phyloP scores from a whole-genome alignment of 2,113 vertebrate genomes.

The Pygathrix nemaeus region DNA sequence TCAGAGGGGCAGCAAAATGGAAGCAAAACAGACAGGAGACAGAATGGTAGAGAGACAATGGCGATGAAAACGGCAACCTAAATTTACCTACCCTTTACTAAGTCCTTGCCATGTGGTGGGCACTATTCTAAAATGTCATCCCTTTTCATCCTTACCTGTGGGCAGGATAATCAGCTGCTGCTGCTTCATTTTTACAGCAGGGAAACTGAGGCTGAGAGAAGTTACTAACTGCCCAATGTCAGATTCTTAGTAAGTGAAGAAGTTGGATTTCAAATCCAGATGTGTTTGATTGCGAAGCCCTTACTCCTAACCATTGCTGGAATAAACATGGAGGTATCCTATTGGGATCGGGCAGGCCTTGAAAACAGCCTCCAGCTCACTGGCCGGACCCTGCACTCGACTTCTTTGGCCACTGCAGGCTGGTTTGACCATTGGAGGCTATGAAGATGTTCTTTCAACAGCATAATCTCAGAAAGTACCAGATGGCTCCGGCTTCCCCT shows the following conservation, averaged over 20 bases:
- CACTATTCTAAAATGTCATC: background rate
- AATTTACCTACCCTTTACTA: background rate
- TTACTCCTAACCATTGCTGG: background rate
- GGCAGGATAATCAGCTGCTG: background rate
- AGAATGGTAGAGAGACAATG: background rate
- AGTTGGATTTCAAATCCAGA: background rate
- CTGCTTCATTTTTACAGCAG: background rate
- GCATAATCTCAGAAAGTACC: background rate
- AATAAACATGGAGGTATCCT: background rate
- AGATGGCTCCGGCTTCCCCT: background rate
- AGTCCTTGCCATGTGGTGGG: background rate
- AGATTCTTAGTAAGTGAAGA: background rate
- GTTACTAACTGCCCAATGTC: background rate
- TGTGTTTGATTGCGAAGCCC: background rate
- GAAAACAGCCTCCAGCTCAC: background rate
- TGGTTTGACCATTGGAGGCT: background rate
- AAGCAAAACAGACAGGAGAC: background rate
- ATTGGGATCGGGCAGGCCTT: background rate
- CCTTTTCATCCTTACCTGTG: background rate
- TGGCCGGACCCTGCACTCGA: fast-evolving
- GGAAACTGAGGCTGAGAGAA: background rate
- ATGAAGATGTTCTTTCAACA: background rate
- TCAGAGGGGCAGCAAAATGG: background rate
- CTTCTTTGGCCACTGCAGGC: background rate
- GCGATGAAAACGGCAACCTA: background rate